phyloP scores from a whole-genome alignment of 2,113 vertebrate genomes.

The Oreotragus oreotragus region DNA sequence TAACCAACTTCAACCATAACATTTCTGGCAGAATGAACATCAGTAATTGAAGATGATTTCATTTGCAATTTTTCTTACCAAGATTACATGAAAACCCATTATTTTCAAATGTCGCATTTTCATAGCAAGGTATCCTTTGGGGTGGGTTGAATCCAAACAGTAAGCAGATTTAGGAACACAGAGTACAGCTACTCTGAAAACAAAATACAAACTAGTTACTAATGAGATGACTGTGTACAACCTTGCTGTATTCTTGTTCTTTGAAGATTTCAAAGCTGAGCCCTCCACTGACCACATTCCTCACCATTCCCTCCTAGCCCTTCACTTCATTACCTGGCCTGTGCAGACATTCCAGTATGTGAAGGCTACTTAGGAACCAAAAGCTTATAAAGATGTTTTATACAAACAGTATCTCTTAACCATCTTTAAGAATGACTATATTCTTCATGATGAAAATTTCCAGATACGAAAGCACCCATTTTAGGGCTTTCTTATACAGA shows the following conservation, averaged over 20 bases:
- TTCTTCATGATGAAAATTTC: not conserved
- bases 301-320: not conserved
- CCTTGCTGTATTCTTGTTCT: not conserved
- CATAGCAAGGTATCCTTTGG: slow-evolving; percentile 83
- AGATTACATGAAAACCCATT: slow-evolving; percentile 86
- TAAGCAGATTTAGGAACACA: slow-evolving; percentile 77
- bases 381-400: not conserved
- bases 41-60: not conserved
- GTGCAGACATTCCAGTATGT: not conserved
- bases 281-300: no score
- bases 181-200: slow-evolving; percentile 87
- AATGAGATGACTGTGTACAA: not conserved
- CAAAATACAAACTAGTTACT: not conserved
- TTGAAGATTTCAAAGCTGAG: not conserved
- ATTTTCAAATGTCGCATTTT: slow-evolving; percentile 87
- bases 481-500: not conserved
- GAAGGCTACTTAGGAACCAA: not conserved
- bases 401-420: not conserved
- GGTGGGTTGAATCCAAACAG: slow-evolving; percentile 83
- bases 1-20: not conserved
- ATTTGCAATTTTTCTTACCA: slow-evolving; percentile 82
- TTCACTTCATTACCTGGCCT: not conserved
- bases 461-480: not conserved
- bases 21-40: not conserved
- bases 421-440: not conserved